Conservation (phyloP, 2,888 invertebrate genomes). For the Neoascia interrupta region DNA sequence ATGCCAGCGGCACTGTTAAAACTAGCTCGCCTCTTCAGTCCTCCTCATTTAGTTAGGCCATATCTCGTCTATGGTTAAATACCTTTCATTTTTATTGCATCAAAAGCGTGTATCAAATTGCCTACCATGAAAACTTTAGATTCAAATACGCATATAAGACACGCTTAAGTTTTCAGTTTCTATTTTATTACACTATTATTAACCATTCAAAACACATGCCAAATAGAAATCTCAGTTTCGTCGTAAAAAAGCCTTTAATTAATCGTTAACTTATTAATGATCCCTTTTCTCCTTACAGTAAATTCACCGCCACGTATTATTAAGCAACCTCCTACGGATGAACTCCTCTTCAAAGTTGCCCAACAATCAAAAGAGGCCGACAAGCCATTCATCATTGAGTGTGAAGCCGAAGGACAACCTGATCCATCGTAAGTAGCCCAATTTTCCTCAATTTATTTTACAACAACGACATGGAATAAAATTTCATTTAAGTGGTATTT, state of each 20-base stretch:
- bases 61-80: too few species aligned
- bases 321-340: conserved; percentile 95
- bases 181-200: too few species aligned
- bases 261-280: not conserved
- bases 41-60: too few species aligned
- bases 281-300: conserved; percentile 80
- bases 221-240: too few species aligned
- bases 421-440: conserved; percentile 88
- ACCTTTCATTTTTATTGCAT: too few species aligned
- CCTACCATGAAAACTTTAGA: too few species aligned
- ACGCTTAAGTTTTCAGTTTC: too few species aligned
- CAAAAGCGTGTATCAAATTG: too few species aligned
- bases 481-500: conserved; percentile 22
- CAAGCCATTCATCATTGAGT: conserved; percentile 96
- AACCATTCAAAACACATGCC: too few species aligned
- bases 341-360: conserved; percentile 94
- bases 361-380: conserved; percentile 90
- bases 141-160: too few species aligned
- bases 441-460: not conserved
- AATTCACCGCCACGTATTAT: conserved; percentile 95
- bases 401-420: conserved; percentile 97
- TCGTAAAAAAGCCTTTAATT: not conserved
- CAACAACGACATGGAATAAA: not conserved
- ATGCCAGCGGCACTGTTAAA: too few species aligned
- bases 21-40: too few species aligned